phyloP scores from a whole-genome alignment of 2,888 invertebrate species.

The Philereme transversata region DNA sequence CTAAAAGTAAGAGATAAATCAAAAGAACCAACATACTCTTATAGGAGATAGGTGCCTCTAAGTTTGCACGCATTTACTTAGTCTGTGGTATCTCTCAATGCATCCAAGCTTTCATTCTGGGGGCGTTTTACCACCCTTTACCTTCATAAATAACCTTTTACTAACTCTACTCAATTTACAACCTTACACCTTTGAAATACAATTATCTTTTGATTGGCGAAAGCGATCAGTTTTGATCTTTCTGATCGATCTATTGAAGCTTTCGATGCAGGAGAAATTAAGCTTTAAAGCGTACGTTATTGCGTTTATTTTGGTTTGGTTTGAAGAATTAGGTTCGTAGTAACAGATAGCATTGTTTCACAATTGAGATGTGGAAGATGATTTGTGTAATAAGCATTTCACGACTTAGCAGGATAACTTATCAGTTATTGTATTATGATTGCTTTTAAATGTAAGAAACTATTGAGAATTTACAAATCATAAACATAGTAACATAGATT shows the following conservation, averaged over 20 bases:
- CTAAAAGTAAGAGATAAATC: too few species aligned
- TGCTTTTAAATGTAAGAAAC: constrained; percentile 14
- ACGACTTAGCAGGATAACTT: constrained; percentile 46
- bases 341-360: constrained; percentile 69
- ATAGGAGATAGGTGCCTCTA: constrained; percentile 8
- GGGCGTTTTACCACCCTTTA: constrained; percentile 65
- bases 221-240: constrained; percentile 39
- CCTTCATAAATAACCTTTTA: constrained; percentile 58
- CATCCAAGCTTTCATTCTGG: constrained; percentile 57
- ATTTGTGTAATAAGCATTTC: constrained; percentile 64
- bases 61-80: constrained; percentile 68
- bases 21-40: too few species aligned
- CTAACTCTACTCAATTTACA: constrained; percentile 40
- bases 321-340: constrained; percentile 34
- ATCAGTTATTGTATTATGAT: constrained; percentile 37
- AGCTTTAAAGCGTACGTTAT: constrained; percentile 27
- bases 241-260: constrained; percentile 33
- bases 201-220: constrained; percentile 42
- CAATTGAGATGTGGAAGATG: constrained; percentile 75
- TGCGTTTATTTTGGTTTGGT: constrained; percentile 45
- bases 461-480: neutral
- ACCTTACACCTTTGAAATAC: constrained; percentile 43
- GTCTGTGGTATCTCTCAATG: constrained; percentile 47
- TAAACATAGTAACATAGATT: too few species aligned
- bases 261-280: constrained; percentile 36